Evolutionary conservation across 2,113 vertebrate genomes (phyloP), one percentile per base, ranked within the genome.

Genomic region (Asarcornis scutulata): DNA sequence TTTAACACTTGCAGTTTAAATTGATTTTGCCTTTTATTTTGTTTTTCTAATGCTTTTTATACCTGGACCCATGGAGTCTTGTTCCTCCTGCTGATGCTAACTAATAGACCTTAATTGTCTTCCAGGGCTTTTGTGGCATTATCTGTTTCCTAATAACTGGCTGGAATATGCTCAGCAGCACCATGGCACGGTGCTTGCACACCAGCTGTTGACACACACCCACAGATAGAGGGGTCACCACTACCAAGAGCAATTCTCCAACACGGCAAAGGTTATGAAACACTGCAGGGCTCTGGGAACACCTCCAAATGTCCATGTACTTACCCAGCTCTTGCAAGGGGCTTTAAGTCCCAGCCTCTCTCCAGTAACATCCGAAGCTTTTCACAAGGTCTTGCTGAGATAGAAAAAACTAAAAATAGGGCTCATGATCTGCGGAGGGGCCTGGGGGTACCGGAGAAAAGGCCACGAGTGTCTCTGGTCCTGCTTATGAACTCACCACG

Each of bases 301-400:
- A 0, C 0, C 1, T 84, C 34, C 46, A 9, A 1, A 22, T 14
- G 5, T 9, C 46, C 11, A 0, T 1, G 6, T 26, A 4, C 25
- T 14, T 10, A 11, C 27, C n/a, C 48, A 18, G 23, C 9, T 48
- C 58, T 77, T 77, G 38, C 32, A 38, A 26, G 7, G 4, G 29
- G 16, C 52, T 85, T 53, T 32, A 71, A 38, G 64, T 2, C 40
- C 63, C 34, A 18, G 23, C 13, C 46, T 0, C 3, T 8, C 91
- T 52, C 83, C 44, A 44, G 23, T 40, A 64, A 48, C 48, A 11
- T 22, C 55, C 14, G 17, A 36, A 64, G 53, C 34, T 38, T 40
- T 91, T 71, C 66, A 31, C 3, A 76, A 62, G 32, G 52, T 67
- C 74, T 75, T n/a, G 11, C 4, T 20, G 52, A 73, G 67, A 53